These are phyloP conservation scores for Digitonthophagus gazella DNA, from an alignment of 2,888 invertebrate genomes.

Conservation along the genomic window DNA sequence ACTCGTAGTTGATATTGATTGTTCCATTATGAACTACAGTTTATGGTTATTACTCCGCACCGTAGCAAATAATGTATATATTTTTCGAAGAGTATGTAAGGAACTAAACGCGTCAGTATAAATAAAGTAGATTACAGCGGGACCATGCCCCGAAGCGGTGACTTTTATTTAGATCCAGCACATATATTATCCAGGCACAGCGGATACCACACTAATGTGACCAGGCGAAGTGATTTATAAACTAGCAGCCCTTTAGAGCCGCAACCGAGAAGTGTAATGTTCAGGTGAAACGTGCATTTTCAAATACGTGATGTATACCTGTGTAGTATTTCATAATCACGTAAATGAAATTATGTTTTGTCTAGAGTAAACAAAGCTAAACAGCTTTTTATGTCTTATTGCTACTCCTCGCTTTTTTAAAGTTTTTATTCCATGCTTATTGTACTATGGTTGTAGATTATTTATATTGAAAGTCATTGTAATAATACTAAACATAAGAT, in stretches of 20 bases:
- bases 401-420: too few relatives aligned
- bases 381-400: too few relatives aligned
- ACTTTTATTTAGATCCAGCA: slow-evolving; percentile 24
- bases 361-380: too few relatives aligned
- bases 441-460: too few relatives aligned
- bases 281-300: neutral
- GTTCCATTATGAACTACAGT: neutral
- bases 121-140: slow-evolving; percentile 21
- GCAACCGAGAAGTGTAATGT: neutral
- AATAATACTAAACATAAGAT: too few relatives aligned
- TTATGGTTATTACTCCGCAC: neutral
- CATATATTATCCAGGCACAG: slow-evolving; percentile 19
- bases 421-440: too few relatives aligned
- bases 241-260: neutral
- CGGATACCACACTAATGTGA: slow-evolving; percentile 23
- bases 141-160: slow-evolving; percentile 14
- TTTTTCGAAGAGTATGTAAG: slow-evolving; percentile 18
- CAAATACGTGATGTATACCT: neutral
- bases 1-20: neutral
- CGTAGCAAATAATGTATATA: slow-evolving; percentile 19
- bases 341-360: too few relatives aligned
- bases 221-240: slow-evolving; percentile 24
- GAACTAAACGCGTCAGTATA: slow-evolving; percentile 11
- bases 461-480: too few relatives aligned
- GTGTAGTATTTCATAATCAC: neutral